A percentile compares a stretch with the other conserved stretches of the same genome.
phyloP scores from a whole-genome alignment of 2,888 invertebrate species.

The Leuctra nigra region DNA sequence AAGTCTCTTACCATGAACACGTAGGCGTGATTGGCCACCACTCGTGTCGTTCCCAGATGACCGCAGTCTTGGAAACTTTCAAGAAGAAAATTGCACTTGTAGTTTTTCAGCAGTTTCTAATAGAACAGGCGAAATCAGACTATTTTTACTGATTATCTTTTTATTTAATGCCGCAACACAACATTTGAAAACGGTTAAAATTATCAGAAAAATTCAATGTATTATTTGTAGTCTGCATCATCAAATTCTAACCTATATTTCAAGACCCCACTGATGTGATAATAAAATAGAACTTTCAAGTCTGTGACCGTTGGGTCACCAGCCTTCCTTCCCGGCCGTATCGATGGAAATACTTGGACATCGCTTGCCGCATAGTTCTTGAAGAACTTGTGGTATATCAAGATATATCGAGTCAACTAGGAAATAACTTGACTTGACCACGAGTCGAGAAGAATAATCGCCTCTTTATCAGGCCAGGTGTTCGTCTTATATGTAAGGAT shows the following conservation, averaged over 20 bases:
- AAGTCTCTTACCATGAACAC: conserved; percentile 8
- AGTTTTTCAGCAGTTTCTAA: too few relatives aligned
- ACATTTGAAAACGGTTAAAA: too few relatives aligned
- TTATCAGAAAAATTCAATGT: too few relatives aligned
- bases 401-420: too few relatives aligned
- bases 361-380: not conserved
- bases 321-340: conserved; percentile 29
- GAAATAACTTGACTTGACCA: too few relatives aligned
- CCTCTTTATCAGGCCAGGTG: too few relatives aligned
- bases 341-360: conserved; percentile 23
- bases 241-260: conserved; percentile 24
- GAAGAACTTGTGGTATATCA: not conserved
- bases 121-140: too few relatives aligned
- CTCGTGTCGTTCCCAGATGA: not conserved
- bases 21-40: conserved; percentile 10
- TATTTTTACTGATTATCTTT: too few relatives aligned
- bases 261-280: conserved; percentile 14
- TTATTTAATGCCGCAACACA: too few relatives aligned
- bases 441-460: too few relatives aligned
- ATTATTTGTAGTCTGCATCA: conserved; percentile 5
- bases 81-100: too few relatives aligned
- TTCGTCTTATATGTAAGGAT: too few relatives aligned
- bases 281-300: conserved; percentile 26
- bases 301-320: conserved; percentile 26
- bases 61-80: conserved; percentile 13